These are phyloP conservation scores for Drosophila funebris DNA, from an alignment of 1,140 invertebrate genomes.

Conservation along the genomic window DNA sequence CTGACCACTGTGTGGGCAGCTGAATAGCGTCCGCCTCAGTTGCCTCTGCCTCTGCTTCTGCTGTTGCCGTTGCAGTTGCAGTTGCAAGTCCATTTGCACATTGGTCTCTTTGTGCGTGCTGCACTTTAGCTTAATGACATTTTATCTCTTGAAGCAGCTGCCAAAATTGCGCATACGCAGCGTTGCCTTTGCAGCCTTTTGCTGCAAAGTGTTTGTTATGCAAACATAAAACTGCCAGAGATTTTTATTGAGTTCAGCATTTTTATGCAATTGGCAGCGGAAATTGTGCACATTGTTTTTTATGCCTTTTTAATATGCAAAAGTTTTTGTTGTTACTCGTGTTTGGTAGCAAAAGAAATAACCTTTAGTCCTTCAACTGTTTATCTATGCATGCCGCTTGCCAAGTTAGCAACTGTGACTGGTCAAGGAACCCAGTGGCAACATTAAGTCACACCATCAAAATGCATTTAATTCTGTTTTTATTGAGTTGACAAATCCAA, in stretches of 20 bases:
- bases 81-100: constrained; percentile 4
- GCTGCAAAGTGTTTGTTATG: constrained; percentile 57
- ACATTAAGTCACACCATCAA: constrained; percentile 60
- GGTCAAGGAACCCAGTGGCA: constrained; percentile 52
- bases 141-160: constrained; percentile 59
- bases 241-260: constrained; percentile 33
- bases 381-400: constrained; percentile 67
- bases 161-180: constrained; percentile 64
- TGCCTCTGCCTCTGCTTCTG: background rate
- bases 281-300: constrained; percentile 76
- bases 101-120: constrained; percentile 57
- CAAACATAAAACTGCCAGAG: constrained; percentile 59
- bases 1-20: constrained; percentile 77
- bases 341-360: background rate
- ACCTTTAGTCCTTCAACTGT: constrained; percentile 24
- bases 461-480: constrained; percentile 75
- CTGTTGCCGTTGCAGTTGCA: background rate
- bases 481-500: constrained; percentile 78
- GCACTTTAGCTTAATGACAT: constrained; percentile 81
- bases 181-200: constrained; percentile 25
- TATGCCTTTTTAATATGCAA: constrained; percentile 80
- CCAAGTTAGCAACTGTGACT: constrained; percentile 57
- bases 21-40: constrained; percentile 8
- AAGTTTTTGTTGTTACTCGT: constrained; percentile 47
- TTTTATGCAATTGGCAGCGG: constrained; percentile 78